These are phyloP conservation scores for Colinus virginianus DNA, from an alignment of 2,113 vertebrate species.

Conservation along the genomic window DNA sequence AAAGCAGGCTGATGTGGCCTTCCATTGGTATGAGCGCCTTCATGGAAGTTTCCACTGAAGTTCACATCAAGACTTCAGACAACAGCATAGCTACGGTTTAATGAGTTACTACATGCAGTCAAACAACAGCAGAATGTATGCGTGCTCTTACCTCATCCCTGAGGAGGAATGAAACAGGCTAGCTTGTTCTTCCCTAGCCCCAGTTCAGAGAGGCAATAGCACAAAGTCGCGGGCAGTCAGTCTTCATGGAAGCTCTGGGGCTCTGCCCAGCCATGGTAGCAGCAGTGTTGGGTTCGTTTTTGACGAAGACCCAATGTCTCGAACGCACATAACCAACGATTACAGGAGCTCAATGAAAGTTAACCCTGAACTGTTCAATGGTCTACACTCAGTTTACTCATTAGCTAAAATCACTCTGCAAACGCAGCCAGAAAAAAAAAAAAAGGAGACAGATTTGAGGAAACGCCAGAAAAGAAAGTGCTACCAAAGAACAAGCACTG, in stretches of 20 bases:
- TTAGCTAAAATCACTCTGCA: background rate
- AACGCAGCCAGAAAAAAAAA: background rate
- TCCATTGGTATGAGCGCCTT: background rate
- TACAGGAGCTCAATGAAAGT: background rate
- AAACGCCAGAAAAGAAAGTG: fast-evolving
- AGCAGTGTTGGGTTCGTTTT: background rate
- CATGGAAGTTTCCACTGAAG: constrained; percentile 34
- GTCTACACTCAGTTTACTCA: background rate
- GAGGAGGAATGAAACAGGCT: background rate
- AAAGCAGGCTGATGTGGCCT: fast-evolving
- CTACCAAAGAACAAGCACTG: background rate
- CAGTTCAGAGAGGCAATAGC: background rate
- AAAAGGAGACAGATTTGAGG: background rate
- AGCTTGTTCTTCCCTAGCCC: background rate
- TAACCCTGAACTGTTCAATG: background rate
- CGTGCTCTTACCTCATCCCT: background rate
- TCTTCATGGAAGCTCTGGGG: background rate
- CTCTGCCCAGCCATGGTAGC: constrained; percentile 6
- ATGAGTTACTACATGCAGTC: constrained; percentile 20
- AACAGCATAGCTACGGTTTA: background rate
- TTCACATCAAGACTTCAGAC: background rate
- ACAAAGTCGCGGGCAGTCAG: background rate
- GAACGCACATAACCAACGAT: background rate
- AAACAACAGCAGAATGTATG: background rate
- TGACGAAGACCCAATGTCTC: background rate